These are phyloP conservation scores for Micrastur ruficollis DNA, from an alignment of 2,797 vertebrate species.

Conservation along the genomic window DNA sequence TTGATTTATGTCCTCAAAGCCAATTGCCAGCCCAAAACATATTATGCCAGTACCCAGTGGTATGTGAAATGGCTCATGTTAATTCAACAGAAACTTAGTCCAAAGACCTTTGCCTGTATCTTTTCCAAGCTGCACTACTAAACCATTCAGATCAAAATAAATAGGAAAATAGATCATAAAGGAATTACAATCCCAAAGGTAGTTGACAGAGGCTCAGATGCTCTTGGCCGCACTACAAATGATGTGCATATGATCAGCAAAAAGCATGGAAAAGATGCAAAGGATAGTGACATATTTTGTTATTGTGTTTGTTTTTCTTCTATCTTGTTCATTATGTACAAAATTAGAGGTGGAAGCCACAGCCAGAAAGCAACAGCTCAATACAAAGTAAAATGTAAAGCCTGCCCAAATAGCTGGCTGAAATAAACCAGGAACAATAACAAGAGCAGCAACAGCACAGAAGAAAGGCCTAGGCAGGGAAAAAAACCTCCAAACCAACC, in stretches of 20 bases:
- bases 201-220: slow-evolving; percentile 25
- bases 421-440: background rate
- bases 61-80: background rate
- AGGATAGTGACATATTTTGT: slow-evolving; percentile 43
- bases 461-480: background rate
- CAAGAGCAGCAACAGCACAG: background rate
- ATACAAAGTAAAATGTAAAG: background rate
- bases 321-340: slow-evolving; percentile 43
- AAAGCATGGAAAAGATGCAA: slow-evolving; percentile 10
- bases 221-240: slow-evolving; percentile 34
- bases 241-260: slow-evolving; percentile 7
- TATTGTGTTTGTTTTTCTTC: slow-evolving; percentile 20
- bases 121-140: slow-evolving; percentile 18
- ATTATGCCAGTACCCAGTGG: background rate
- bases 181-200: slow-evolving; percentile 26
- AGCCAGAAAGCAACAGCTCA: slow-evolving; percentile 24
- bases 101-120: slow-evolving; percentile 2
- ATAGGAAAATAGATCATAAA: slow-evolving; percentile 43
- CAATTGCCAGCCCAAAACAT: background rate
- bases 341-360: slow-evolving; percentile 17
- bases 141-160: slow-evolving; percentile 36
- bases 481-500: background rate
- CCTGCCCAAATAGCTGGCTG: background rate
- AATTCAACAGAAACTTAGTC: slow-evolving; percentile 53
- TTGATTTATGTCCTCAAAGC: slow-evolving; percentile 24